These are phyloP conservation scores for Drymodes brunneopygia DNA, from an alignment of 2,113 vertebrate species.

Conservation along the genomic window DNA sequence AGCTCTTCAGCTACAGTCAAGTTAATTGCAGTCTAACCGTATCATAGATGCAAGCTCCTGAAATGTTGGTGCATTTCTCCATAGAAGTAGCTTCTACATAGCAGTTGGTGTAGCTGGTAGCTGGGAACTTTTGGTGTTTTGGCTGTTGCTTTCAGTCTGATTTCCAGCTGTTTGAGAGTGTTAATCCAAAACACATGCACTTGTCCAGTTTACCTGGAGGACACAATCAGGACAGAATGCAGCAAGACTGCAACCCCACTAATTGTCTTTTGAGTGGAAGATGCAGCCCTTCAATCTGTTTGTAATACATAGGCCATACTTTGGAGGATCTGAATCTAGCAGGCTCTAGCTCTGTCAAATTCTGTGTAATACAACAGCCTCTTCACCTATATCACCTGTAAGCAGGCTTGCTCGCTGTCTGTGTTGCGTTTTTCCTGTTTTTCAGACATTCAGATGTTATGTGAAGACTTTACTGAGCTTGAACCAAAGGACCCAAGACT, in stretches of 20 bases:
- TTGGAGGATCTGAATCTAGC: background rate
- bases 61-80: background rate
- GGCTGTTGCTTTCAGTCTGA: background rate
- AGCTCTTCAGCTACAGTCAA: background rate
- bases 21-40: background rate
- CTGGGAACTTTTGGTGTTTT: background rate
- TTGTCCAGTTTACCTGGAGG: background rate
- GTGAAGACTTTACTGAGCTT: slow-evolving; percentile 76
- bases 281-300: background rate
- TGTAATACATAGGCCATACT: background rate
- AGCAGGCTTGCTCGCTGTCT: background rate
- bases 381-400: background rate
- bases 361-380: background rate
- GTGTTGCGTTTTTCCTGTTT: background rate
- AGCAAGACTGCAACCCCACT: background rate
- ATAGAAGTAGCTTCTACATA: background rate
- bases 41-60: background rate
- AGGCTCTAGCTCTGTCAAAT: background rate
- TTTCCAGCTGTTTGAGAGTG: background rate
- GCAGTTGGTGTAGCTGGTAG: background rate
- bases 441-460: slow-evolving; percentile 83
- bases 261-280: background rate
- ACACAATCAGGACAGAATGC: background rate
- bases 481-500: slow-evolving; percentile 67
- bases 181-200: background rate